Percentiles rank a stretch among this genome's conserved stretches.
Evolutionary conservation across 2,113 vertebrate species (phyloP).

Genomic region (Maccullochella peelii): DNA sequence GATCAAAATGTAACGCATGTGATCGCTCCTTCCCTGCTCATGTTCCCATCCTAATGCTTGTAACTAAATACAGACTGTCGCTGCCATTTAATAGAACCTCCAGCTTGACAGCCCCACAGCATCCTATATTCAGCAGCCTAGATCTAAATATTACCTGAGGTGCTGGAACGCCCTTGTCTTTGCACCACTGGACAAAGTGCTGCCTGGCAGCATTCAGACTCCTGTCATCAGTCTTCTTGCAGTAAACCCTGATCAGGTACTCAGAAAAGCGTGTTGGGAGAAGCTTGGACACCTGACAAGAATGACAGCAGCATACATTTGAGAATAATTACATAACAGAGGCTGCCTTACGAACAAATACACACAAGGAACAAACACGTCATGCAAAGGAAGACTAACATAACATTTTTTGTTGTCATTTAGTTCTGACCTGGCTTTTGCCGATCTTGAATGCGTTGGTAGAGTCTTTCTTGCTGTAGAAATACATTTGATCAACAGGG

Average conservation of each 20-base stretch:
- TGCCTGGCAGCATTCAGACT: conserved; percentile 75
- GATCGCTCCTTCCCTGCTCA: not conserved
- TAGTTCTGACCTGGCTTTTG: conserved; percentile 84
- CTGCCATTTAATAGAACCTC: not conserved
- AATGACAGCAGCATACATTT: conserved; percentile 6
- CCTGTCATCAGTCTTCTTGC: conserved; percentile 79
- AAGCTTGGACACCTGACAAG: conserved; percentile 86
- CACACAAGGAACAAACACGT: not conserved
- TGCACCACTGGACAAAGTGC: conserved; percentile 86
- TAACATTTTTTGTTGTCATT: not conserved
- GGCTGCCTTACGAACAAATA: not conserved
- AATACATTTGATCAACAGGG: conserved; percentile 85
- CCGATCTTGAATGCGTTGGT: conserved; percentile 78
- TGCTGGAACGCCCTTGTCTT: conserved; percentile 76
- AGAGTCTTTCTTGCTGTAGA: conserved; percentile 87
- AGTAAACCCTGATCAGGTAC: conserved; percentile 88
- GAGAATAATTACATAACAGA: not conserved
- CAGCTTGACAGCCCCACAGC: not conserved
- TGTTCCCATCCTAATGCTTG: not conserved
- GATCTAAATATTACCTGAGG: conserved; percentile 80
- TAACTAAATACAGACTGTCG: not conserved
- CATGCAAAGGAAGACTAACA: not conserved
- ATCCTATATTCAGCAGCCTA: not conserved
- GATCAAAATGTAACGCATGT: no score
- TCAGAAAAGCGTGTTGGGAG: conserved; percentile 85